phyloP scores from a whole-genome alignment of 2,113 vertebrate genomes.

The Grantiella picta region DNA sequence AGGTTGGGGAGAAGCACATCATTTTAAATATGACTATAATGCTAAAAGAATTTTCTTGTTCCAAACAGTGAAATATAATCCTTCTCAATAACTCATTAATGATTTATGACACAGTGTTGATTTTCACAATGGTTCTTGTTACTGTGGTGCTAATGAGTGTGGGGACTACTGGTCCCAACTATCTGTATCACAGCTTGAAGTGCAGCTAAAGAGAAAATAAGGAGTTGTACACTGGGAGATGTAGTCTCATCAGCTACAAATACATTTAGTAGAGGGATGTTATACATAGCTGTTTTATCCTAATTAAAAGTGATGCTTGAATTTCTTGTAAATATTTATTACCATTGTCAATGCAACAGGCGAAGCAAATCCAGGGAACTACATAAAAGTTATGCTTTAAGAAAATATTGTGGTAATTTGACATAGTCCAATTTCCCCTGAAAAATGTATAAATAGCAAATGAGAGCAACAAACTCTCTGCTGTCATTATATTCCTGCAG shows the following conservation, averaged over 20 bases:
- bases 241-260: not conserved
- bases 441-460: conserved; percentile 36
- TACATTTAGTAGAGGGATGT: not conserved
- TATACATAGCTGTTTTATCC: not conserved
- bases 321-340: not conserved
- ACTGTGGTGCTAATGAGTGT: not conserved
- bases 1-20: not conserved
- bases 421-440: not conserved
- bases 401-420: conserved; percentile 1
- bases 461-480: conserved; percentile 28
- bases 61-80: not conserved
- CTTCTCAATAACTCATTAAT: not conserved
- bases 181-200: not conserved
- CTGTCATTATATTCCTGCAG: not conserved
- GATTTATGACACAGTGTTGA: not conserved
- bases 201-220: not conserved
- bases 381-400: not conserved
- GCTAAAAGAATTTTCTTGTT: not conserved
- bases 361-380: not conserved
- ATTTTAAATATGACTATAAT: not conserved
- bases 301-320: not conserved
- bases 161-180: not conserved
- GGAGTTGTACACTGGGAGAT: not conserved
- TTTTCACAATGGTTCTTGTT: not conserved
- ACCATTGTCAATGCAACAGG: not conserved